Conservation (phyloP, 1,140 invertebrate species). For the Delia radicum region DNA sequence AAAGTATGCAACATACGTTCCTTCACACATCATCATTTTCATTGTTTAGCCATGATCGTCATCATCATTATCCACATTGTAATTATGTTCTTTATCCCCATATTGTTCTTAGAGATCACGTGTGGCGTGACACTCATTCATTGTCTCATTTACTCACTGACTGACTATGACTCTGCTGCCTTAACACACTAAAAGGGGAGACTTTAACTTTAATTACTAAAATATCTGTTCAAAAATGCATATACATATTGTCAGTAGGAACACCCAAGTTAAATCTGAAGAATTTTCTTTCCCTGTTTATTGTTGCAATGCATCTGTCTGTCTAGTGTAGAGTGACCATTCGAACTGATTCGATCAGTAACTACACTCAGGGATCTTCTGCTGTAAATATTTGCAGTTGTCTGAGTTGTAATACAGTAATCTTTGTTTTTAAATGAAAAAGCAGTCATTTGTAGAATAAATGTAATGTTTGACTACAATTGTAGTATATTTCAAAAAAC, state of each 20-base stretch:
- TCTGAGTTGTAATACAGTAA: no score
- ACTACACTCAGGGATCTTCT: no score
- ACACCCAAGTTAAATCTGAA: conserved; percentile 18
- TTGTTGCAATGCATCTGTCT: no score
- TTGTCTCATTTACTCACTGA: not conserved
- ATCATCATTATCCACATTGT: not conserved
- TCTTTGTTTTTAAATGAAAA: no score
- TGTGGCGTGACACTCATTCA: conserved; percentile 22
- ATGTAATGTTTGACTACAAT: no score
- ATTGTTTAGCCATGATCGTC: conserved; percentile 10
- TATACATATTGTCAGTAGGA: not conserved
- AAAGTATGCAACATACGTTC: not conserved
- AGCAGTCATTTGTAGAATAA: no score
- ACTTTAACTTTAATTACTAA: not conserved
- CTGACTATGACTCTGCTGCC: not conserved
- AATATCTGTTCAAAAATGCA: conserved; percentile 20
- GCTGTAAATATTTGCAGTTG: no score
- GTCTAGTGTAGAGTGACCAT: no score
- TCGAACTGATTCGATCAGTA: no score
- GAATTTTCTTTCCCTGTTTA: not conserved
- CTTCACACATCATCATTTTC: conserved; percentile 3
- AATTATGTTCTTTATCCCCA: not conserved
- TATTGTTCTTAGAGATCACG: conserved; percentile 16
- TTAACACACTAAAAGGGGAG: not conserved
- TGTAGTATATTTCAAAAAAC: no score